Conservation (phyloP, 2,797 vertebrate genomes). For the Centroberyx gerrardi region DNA sequence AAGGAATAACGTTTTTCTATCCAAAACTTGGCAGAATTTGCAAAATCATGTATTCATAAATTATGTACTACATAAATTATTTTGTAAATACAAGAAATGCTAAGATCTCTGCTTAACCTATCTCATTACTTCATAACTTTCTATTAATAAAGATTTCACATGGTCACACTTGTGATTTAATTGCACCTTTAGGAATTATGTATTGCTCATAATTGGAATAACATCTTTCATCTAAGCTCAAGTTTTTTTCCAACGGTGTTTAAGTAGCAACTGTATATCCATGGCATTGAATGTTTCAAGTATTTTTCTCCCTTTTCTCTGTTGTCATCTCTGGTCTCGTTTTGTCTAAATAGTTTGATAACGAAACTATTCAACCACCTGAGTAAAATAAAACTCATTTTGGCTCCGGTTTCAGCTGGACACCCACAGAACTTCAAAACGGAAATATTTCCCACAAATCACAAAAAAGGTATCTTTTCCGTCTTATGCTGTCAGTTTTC, state of each 20-base stretch:
- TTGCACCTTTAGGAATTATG: constrained; percentile 64
- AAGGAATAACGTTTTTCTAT: constrained; percentile 70
- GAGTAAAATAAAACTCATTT: constrained; percentile 64
- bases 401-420: constrained; percentile 86
- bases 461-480: constrained; percentile 89
- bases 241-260: constrained; percentile 45
- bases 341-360: constrained; percentile 47
- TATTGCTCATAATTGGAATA: constrained; percentile 54
- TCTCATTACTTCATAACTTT: constrained; percentile 51
- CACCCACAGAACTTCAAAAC: constrained; percentile 92
- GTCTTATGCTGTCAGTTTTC: constrained; percentile 41
- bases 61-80: constrained; percentile 60
- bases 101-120: constrained; percentile 71
- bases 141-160: constrained; percentile 50
- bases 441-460: constrained; percentile 90
- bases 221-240: constrained; percentile 50
- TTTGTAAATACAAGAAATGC: constrained; percentile 58
- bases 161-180: constrained; percentile 50
- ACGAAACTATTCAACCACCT: constrained; percentile 44
- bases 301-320: constrained; percentile 46
- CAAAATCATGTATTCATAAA: constrained; percentile 65
- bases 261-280: constrained; percentile 25
- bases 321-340: constrained; percentile 57
- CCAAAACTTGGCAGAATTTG: constrained; percentile 62
- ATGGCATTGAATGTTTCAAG: constrained; percentile 48